Base-by-base conservation (phyloP, 1,140 invertebrate species). In the Pararge aegeria region DNA sequence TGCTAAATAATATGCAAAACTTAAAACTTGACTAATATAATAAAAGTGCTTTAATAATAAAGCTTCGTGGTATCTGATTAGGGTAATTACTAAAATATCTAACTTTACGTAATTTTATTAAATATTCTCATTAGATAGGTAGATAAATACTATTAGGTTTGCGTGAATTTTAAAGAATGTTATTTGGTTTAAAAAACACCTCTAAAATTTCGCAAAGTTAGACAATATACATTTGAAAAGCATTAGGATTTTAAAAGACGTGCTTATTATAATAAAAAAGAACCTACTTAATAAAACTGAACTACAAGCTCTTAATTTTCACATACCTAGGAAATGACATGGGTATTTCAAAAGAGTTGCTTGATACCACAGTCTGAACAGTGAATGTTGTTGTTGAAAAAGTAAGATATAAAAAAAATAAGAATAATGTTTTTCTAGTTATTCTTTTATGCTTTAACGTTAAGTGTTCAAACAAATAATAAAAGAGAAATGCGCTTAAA, bases 21-120 rank as follows among this genome's bases (percentile, higher is more conserved):
- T 34, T 34, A 12, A 12, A 34, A 1, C 2, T 34, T 4, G 10
- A 13, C 3, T 37, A 37, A 40, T 16, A 18, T 42, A 16, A 16
- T 42, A 42, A 42, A 42, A 6, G 52, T 54, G 52, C 38, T 42
- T 27, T 27, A 24, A 9, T 24, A 29, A 24, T 42, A 42, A 54
- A 54, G 52, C 52, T 42, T 27, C n/a, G 37, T 40, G 38, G 16
- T 13, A 10, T 42, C 21, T 54, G n/a, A n/a, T n/a, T n/a, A n/a
- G n/a, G n/a, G n/a, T n/a, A n/a, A 42, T 6, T 34, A 10, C 10
- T 12, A 42, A 42, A 16, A 20, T 12, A 16, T 54, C 29, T 24
- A 38, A 53, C 30, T 15, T 1, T 15, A 5, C 38, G 13, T 16
- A 42, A 42, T 42, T 42, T 42, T 42, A 16, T 2, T 15, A 42